A percentile compares a stretch with the other conserved stretches of the same genome.
Conservation (phyloP, 2,888 invertebrate genomes). For the Nycteola revayana region DNA sequence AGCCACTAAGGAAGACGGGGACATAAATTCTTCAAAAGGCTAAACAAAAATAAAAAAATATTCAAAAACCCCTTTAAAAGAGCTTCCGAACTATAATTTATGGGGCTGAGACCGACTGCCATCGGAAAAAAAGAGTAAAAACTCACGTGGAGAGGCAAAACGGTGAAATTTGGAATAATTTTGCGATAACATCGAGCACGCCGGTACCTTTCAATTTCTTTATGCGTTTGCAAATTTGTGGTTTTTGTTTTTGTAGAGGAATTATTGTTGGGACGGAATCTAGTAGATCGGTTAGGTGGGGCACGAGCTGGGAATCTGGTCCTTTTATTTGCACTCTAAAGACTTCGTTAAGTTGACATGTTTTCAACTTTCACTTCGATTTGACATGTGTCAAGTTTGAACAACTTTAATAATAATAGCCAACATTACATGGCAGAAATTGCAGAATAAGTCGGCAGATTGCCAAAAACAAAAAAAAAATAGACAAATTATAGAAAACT, state of each 20-base stretch:
- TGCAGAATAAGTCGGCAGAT: too few relatives aligned
- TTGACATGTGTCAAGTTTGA: too few relatives aligned
- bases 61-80: conserved; percentile 71
- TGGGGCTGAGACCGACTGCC: conserved; percentile 66
- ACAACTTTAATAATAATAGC: too few relatives aligned
- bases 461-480: too few relatives aligned
- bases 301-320: too few relatives aligned
- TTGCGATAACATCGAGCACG: conserved; percentile 74
- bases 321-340: too few relatives aligned
- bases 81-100: conserved; percentile 83
- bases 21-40: conserved; percentile 81
- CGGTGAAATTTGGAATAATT: conserved; percentile 82
- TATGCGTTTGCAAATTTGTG: conserved; percentile 69
- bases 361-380: too few relatives aligned
- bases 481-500: too few relatives aligned
- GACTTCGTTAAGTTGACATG: too few relatives aligned
- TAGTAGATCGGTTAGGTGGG: too few relatives aligned
- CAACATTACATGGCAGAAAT: too few relatives aligned
- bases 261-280: conserved; percentile 40
- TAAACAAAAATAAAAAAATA: conserved; percentile 74
- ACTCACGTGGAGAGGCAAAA: conserved; percentile 59
- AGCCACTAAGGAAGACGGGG: conserved; percentile 79
- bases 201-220: conserved; percentile 77
- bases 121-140: conserved; percentile 62
- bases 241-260: conserved; percentile 51